A percentile compares a stretch with the other conserved stretches of the same genome.
Evolutionary conservation across 1,140 invertebrate genomes (phyloP).

Genomic region (Drosophila ambigua): DNA sequence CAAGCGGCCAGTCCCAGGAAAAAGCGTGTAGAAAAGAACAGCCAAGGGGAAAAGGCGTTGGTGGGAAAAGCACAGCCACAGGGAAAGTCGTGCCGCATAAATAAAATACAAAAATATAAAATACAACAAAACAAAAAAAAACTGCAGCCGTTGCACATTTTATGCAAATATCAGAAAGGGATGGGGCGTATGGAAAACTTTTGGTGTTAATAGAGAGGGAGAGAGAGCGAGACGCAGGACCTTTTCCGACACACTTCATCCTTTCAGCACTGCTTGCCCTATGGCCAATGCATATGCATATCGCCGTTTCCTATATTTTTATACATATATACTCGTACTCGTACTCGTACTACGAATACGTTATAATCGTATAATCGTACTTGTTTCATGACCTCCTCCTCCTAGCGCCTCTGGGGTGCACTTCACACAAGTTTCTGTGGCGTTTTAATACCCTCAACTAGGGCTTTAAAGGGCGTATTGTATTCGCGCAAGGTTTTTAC

Average conservation of each 20-base stretch:
- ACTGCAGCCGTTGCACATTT: conserved; percentile 61
- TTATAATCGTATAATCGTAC: neutral
- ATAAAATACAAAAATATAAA: conserved; percentile 41
- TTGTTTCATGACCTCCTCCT: neutral
- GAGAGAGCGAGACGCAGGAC: neutral
- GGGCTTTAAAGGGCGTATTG: too few relatives aligned
- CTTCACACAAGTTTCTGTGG: too few relatives aligned
- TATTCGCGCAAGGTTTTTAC: too few relatives aligned
- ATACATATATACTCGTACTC: neutral
- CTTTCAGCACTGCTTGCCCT: conserved; percentile 8
- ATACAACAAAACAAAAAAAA: conserved; percentile 35
- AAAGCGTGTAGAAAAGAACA: conserved; percentile 24
- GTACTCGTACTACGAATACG: neutral
- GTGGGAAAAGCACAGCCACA: conserved; percentile 5
- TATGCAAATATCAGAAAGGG: conserved; percentile 59
- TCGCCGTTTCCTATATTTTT: neutral
- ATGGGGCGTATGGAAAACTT: conserved; percentile 22
- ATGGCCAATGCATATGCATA: conserved; percentile 32
- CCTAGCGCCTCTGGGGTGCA: too few relatives aligned
- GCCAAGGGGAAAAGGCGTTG: conserved; percentile 7
- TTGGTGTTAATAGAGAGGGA: conserved; percentile 52
- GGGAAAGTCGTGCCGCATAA: conserved; percentile 21
- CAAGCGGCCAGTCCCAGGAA: neutral
- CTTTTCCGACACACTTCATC: neutral
- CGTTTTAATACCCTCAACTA: too few relatives aligned